These are phyloP conservation scores for Mastomys coucha DNA, from an alignment of 2,113 vertebrate species.

Conservation along the genomic window DNA sequence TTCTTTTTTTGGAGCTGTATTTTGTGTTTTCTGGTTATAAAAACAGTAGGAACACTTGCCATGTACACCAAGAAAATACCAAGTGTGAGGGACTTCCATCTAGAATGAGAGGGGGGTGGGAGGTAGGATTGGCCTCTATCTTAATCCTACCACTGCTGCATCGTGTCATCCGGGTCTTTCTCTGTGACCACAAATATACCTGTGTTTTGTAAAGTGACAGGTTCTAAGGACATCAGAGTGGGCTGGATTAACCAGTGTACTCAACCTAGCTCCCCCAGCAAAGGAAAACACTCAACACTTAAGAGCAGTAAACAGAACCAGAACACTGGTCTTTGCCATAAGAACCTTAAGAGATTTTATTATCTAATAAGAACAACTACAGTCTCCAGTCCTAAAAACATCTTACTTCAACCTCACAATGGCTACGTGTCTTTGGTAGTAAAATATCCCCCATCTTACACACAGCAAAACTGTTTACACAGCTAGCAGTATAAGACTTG, in stretches of 20 bases:
- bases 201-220: not conserved
- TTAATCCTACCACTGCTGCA: not conserved
- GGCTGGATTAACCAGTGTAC: not conserved
- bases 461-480: not conserved
- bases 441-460: not conserved
- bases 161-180: not conserved
- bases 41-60: not conserved
- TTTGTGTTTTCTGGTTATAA: slow-evolving; percentile 14
- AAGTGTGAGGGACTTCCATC: not conserved
- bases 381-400: not conserved
- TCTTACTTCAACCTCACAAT: not conserved
- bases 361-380: not conserved
- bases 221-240: not conserved
- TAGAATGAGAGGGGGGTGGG: not conserved
- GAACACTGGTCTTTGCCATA: not conserved
- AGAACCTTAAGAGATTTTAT: not conserved
- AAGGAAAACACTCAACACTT: not conserved
- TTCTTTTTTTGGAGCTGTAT: slow-evolving; percentile 14
- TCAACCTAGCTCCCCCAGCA: not conserved
- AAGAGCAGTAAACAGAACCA: not conserved
- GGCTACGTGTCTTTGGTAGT: not conserved
- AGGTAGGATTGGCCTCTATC: not conserved
- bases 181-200: not conserved
- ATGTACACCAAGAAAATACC: not conserved
- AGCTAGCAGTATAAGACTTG: not conserved